Evolutionary conservation across 2,888 invertebrate genomes (phyloP).

Genomic region (Lithophane leautieri): DNA sequence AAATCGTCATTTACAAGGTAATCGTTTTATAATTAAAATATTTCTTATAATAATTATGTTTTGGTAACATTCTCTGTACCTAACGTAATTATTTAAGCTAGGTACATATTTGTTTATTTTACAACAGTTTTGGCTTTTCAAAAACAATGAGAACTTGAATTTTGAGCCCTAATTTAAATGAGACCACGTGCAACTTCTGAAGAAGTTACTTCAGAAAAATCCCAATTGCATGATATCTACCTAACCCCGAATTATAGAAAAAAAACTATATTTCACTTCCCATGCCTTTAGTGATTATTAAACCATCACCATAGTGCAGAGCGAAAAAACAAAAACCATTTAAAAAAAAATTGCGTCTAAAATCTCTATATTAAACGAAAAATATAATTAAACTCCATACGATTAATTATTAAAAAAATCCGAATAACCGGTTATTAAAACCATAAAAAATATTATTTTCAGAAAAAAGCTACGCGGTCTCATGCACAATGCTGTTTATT

Average conservation of each 20-base stretch:
- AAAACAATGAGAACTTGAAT: not conserved
- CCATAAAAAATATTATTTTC: not conserved
- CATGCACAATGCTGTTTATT: constrained; percentile 10
- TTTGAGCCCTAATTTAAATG: not conserved
- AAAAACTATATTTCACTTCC: not conserved
- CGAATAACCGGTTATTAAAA: not conserved
- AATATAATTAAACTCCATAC: not conserved
- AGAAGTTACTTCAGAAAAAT: not conserved
- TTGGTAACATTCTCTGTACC: constrained; percentile 62
- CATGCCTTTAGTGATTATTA: not conserved
- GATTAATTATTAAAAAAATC: no score
- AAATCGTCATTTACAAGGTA: constrained; percentile 25
- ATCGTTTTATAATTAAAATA: constrained; percentile 20
- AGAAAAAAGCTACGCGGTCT: constrained; percentile 17
- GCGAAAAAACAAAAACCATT: not conserved
- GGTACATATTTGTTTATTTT: constrained; percentile 14
- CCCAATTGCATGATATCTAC: not conserved
- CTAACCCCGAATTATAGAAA: not conserved
- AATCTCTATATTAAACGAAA: not conserved
- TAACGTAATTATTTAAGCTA: constrained; percentile 21
- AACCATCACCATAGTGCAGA: constrained; percentile 18
- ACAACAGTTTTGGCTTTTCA: constrained; percentile 5
- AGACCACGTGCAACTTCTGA: constrained; percentile 34
- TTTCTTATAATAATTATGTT: constrained; percentile 45
- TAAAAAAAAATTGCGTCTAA: not conserved